These are phyloP conservation scores for Procavia capensis DNA, from an alignment of 2,113 vertebrate species.

Conservation along the genomic window DNA sequence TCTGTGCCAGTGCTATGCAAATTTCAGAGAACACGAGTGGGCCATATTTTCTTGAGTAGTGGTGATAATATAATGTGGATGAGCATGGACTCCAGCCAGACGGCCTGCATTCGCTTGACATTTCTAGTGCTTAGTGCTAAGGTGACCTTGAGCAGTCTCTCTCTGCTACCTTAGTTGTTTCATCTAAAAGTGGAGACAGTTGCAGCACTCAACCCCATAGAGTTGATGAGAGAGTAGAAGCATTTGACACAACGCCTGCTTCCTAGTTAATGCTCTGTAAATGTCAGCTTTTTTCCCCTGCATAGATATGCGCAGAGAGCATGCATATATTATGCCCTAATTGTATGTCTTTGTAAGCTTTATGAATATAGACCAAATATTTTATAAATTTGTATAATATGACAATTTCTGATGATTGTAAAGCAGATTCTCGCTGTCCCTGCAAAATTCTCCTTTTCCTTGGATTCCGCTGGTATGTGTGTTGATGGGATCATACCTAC, in stretches of 20 bases:
- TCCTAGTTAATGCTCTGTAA: background rate
- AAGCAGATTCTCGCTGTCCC: background rate
- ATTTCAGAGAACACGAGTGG: background rate
- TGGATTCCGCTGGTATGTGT: background rate
- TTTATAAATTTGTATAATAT: background rate
- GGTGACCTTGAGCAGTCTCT: background rate
- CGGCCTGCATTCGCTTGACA: background rate
- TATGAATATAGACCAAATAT: background rate
- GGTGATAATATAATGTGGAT: background rate
- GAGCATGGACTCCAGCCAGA: background rate
- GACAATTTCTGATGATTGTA: background rate
- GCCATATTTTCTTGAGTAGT: background rate
- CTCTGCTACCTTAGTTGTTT: background rate
- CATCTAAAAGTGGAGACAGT: background rate
- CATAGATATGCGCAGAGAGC: background rate
- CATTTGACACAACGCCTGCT: background rate
- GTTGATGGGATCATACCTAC: background rate
- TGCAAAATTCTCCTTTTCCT: conserved; percentile 18
- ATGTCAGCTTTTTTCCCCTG: background rate
- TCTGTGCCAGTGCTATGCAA: background rate
- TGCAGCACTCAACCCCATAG: background rate
- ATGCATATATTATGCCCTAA: background rate
- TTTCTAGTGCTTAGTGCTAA: background rate
- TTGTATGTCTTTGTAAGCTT: background rate
- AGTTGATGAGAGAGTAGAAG: background rate